Conservation (phyloP, 2,888 invertebrate genomes). For the Octonoba sinensis region DNA sequence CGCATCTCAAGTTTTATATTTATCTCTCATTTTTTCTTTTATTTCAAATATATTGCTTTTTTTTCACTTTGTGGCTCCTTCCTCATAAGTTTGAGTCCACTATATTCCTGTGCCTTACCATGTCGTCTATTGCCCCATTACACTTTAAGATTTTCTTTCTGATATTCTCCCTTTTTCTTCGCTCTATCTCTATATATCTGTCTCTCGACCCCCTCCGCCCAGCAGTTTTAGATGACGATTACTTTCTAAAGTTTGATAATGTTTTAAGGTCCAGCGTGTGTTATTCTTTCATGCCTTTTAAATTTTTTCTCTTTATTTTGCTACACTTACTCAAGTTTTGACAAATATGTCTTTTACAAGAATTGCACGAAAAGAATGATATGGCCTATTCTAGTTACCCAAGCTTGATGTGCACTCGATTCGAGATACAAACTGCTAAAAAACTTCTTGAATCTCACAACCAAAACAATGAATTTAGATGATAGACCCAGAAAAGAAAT, state of each 20-base stretch:
- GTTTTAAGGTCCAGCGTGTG: constrained; percentile 42
- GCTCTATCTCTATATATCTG: constrained; percentile 35
- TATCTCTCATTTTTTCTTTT: constrained; percentile 27
- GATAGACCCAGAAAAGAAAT: no score
- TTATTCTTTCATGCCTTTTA: constrained; percentile 17
- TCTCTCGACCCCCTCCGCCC: constrained; percentile 28
- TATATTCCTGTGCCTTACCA: constrained; percentile 53
- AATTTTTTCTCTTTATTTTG: constrained; percentile 28
- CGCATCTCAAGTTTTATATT: constrained; percentile 50
- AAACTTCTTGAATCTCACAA: no score
- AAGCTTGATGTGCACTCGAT: constrained; percentile 25
- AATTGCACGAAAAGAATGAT: constrained; percentile 50
- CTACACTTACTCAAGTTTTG: constrained; percentile 46
- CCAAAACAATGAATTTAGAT: no score
- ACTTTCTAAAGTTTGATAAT: constrained; percentile 60
- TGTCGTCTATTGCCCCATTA: constrained; percentile 62
- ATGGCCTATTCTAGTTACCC: constrained; percentile 36
- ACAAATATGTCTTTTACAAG: constrained; percentile 40
- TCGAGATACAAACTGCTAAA: not conserved
- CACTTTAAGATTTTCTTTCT: constrained; percentile 55
- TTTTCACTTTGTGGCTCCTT: constrained; percentile 41
- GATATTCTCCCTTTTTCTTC: constrained; percentile 25
- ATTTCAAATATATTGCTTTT: constrained; percentile 35
- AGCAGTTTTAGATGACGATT: constrained; percentile 51
- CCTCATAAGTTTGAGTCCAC: constrained; percentile 57